Base-by-base conservation (phyloP, 2,797 vertebrate genomes). In the Rhabdomys pumilio region DNA sequence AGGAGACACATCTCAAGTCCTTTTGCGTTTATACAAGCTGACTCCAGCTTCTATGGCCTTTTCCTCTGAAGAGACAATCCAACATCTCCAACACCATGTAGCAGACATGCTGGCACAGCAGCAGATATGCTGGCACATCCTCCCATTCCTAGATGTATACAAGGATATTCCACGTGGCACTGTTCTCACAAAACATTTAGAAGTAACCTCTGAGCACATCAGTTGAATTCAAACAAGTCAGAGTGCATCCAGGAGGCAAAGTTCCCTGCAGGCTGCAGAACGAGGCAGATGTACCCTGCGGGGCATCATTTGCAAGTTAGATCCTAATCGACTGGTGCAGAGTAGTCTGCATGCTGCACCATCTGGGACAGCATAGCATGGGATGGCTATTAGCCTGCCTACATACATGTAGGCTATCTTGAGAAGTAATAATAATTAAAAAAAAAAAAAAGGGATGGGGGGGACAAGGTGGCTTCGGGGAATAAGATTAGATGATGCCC, bases 111-210 rank as follows among this genome's bases (percentile, higher is more conserved):
- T 53, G 61, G 17, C 53, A 76, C 22, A n/a, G 38, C 29, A 3
- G 22, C 41, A 96, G 50, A 55, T 24, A 57, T 0, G 34, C 82
- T 53, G 61, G 17, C 53, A 76, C 24, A n/a, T 63, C 61, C 63
- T 84, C 14, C 61, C 29, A 19, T 92, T 55, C 34, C 41, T 61
- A 83, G 20, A 81, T 41, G 22, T n/a, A 15, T 41, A 61, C 69
- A 79, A 61, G 53, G 19, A 55, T 91, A 47, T 55, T 86, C 80
- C 19, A 0, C 65, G 50, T 4, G 15, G 61, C 57, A 24, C 65
- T 50, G 31, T 89, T 63, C 89, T 96, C 89, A 73, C 75, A 79
- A 95, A 95, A 91, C 80, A 38, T 89, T 91, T 76, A 53, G 89
- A 92, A 92, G 83, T 53, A 76, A 95, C 87, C 76, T 88, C 53